These are phyloP conservation scores for Gallinago stenura DNA, from an alignment of 2,797 vertebrate genomes.

Conservation along the genomic window DNA sequence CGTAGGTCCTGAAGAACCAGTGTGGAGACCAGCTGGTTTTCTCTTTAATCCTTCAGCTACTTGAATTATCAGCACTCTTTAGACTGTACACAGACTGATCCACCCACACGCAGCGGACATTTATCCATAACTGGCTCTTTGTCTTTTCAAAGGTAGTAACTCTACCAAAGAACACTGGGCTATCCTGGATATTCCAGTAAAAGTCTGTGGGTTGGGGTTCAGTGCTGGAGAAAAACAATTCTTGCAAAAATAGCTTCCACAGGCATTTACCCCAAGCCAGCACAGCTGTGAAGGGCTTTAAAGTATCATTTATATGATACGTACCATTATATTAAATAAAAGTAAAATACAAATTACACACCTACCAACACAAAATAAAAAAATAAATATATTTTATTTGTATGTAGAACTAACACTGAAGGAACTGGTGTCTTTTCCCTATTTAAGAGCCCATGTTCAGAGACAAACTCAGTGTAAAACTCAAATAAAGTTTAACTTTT, in stretches of 20 bases:
- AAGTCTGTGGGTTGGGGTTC: background rate
- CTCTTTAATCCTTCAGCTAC: background rate
- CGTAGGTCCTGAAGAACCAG: background rate
- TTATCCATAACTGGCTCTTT: background rate
- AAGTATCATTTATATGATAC: background rate
- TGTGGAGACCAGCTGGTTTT: conserved; percentile 3
- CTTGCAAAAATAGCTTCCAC: background rate
- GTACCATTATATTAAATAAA: background rate
- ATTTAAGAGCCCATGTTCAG: background rate
- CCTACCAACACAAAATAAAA: background rate
- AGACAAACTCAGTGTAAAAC: background rate
- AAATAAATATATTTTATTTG: background rate
- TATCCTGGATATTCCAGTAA: background rate
- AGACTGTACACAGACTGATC: background rate
- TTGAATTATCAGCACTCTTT: background rate
- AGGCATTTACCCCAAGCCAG: background rate
- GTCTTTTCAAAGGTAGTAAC: background rate
- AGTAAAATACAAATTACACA: background rate
- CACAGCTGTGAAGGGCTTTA: background rate
- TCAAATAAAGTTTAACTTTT: background rate
- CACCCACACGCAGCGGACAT: background rate
- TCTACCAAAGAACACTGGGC: background rate
- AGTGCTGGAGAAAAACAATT: background rate
- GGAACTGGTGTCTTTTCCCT: rapidly evolving
- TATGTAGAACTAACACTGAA: background rate